Base-by-base conservation (phyloP, 2,888 invertebrate species). In the Dendrolimus pini region DNA sequence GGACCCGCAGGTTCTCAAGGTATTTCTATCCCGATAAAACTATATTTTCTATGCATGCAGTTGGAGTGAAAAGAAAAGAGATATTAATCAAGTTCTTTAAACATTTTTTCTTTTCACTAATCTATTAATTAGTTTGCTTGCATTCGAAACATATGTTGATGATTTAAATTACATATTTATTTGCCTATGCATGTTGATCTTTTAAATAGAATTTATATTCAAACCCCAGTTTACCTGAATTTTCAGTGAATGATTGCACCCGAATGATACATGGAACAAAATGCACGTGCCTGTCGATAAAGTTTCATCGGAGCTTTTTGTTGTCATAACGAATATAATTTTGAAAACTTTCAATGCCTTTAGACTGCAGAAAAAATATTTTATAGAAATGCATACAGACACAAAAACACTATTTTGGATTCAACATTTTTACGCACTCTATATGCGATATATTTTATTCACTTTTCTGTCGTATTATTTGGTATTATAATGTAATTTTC, bases 1-100 rank as follows among this genome's bases (percentile, higher is more conserved):
- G 91, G 91, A 91, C 86, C 89, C 75, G 87, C 91, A 92, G 92
- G 92, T 92, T 90, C 92, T 92, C 86, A 92, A 92, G 92, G 92
- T 92, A 90, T 85, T 89, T 85, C 77, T 85, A 72, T 89, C 89
- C 89, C 87, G 82, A 83, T 89, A 87, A 87, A 79, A 87, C 83
- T 82, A 75, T 83, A 83, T 86, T 76, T 82, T 85, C 83, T 85
- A 73, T 85, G 90, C 89, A 90, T 90, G 90, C 68, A 64, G 68
- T 77, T 82, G 66, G 60, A 66, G 73, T 77, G 76, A 71, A 74
- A 72, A 74, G 71, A 70, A 64, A 72, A 74, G 30, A 64, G 63
- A 41, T n/a, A 14, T 52, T 18, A 13, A 30, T 30, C 30, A 30
- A 30, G 6, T 30, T 6, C 30, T 30, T 30, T 30, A 30, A 30